phyloP scores from a whole-genome alignment of 2,797 vertebrate genomes.

The Bufotes viridis region DNA sequence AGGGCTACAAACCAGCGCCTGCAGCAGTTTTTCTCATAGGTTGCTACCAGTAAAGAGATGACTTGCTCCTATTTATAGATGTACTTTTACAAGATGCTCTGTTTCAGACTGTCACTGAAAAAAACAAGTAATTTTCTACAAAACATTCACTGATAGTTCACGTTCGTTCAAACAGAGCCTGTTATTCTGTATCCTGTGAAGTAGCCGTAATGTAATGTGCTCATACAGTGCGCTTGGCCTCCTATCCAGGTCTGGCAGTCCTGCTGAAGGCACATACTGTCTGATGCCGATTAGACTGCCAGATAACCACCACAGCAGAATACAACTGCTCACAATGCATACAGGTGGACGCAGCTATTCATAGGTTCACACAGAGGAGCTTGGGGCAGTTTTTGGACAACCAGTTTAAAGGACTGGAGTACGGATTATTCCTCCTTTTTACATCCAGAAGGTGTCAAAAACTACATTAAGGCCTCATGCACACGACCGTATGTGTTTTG shows the following conservation, averaged over 20 bases:
- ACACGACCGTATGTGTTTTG: too few relatives aligned
- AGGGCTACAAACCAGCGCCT: background rate
- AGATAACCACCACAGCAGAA: background rate
- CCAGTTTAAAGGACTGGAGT: too few relatives aligned
- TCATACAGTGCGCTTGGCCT: background rate
- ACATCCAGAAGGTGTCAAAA: too few relatives aligned
- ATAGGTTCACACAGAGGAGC: too few relatives aligned
- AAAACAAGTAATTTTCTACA: background rate
- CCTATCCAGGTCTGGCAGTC: background rate
- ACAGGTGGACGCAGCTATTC: background rate
- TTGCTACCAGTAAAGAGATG: background rate
- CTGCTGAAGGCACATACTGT: background rate
- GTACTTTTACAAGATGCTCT: slow-evolving; percentile 3
- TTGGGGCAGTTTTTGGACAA: too few relatives aligned
- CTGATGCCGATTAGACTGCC: background rate
- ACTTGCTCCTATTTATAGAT: background rate
- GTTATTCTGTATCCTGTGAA: background rate
- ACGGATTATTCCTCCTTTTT: too few relatives aligned
- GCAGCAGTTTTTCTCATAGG: background rate
- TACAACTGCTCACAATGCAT: background rate
- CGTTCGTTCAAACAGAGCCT: background rate
- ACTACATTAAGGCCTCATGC: too few relatives aligned
- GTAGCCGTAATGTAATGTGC: background rate
- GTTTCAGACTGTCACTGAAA: background rate
- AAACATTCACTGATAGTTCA: background rate